Conservation (phyloP, 1,140 invertebrate species). For the Monomorium pharaonis region DNA sequence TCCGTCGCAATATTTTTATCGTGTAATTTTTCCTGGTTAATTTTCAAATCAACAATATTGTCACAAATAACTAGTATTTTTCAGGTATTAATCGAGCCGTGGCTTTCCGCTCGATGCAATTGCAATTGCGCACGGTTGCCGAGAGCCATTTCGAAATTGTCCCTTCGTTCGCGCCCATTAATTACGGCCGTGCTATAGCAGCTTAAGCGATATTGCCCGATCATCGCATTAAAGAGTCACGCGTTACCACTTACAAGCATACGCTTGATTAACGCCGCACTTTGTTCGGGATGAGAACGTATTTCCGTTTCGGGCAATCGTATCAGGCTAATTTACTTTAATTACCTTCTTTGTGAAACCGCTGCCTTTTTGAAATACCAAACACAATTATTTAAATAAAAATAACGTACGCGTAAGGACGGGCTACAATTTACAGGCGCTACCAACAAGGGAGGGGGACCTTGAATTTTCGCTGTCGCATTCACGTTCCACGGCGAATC, state of each 20-base stretch:
- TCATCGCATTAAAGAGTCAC: slow-evolving; percentile 71
- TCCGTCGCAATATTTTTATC: not conserved
- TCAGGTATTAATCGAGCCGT: slow-evolving; percentile 63
- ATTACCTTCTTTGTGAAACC: not conserved
- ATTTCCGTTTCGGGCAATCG: not conserved
- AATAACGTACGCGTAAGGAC: not conserved
- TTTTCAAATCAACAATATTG: slow-evolving; percentile 16
- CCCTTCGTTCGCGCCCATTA: slow-evolving; percentile 68
- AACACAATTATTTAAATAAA: not conserved
- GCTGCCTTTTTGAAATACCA: not conserved
- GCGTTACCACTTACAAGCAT: slow-evolving; percentile 41
- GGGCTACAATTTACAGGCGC: not conserved
- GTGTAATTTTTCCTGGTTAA: not conserved
- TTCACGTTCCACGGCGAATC: slow-evolving; percentile 1
- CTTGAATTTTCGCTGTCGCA: not conserved
- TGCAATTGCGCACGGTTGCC: slow-evolving; percentile 71
- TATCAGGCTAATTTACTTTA: not conserved
- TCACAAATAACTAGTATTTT: slow-evolving; percentile 50
- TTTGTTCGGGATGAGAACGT: not conserved
- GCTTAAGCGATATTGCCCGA: slow-evolving; percentile 72
- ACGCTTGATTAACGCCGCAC: slow-evolving; percentile 44
- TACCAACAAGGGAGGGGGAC: too few species aligned
- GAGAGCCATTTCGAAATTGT: slow-evolving; percentile 74
- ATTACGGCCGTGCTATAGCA: slow-evolving; percentile 53
- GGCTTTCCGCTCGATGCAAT: slow-evolving; percentile 72